Base-by-base conservation (phyloP, 2,113 vertebrate genomes). In the Gobio gobio region DNA sequence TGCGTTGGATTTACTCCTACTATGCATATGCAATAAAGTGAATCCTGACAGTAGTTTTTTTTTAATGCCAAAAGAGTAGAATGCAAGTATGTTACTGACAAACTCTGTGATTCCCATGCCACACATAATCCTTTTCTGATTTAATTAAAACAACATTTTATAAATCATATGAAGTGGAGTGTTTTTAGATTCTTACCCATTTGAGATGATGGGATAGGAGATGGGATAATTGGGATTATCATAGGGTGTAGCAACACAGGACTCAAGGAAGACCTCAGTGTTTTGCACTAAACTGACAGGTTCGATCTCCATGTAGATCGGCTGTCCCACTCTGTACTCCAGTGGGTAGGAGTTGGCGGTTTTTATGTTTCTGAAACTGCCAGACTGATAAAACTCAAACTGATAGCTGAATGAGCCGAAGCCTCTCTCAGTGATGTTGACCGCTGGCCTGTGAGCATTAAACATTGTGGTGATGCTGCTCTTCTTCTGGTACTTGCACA, bases 181-280 rank as follows among this genome's bases (percentile, higher is more conserved):
- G 64, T 9, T 68, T 68, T 40, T 40, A 1, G 16, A 22, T n/a
- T 78, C 75, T 79, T 88, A 95, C 94, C 94, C 94, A 22, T 94
- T 90, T 22, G 89, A 84, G 45, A 94, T 93, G 91, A 95, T 91
- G 86, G 91, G 16, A 86, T 95, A 95, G n/a, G 88, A 88, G 8
- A 79, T 77, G 0, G 24, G 63, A 74, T 84, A 92, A 81, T 87
- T 92, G 9, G 93, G 90, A 87, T 91, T 92, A 89, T 95, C 94
- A 4, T 91, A 93, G 0, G 93, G 94, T 2, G 93, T 58, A 18
- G 93, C 94, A 20, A 63, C 90, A 91, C 94, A 95, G 77, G 94
- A 93, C 86, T 94, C 93, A 58, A 95, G 92, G 83, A 95, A 94
- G 84, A 95, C 88, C 88, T 91, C 86, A 0, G 93, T 94, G 87